Percentiles rank a stretch among this genome's conserved stretches.
Conservation (phyloP, 2,888 invertebrate genomes). For the Synanthedon tipuliformis region DNA sequence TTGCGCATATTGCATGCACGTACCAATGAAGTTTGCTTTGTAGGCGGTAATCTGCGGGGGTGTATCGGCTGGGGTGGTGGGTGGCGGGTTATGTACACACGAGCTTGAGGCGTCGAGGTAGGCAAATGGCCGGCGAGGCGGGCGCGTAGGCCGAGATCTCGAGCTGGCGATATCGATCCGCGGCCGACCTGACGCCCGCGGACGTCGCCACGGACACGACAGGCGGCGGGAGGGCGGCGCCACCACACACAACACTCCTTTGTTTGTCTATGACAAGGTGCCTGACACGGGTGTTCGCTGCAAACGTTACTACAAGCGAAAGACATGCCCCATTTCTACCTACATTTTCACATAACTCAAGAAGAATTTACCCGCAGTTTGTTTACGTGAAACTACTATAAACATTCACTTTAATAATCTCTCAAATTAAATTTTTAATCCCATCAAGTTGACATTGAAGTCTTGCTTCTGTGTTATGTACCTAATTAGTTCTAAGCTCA, state of each 20-base stretch:
- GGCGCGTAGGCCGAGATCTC: constrained; percentile 67
- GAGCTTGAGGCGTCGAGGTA: constrained; percentile 68
- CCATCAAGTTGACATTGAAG: no score
- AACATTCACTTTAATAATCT: no score
- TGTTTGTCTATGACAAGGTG: constrained; percentile 41
- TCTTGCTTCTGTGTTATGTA: no score
- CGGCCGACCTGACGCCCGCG: constrained; percentile 38
- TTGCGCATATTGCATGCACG: constrained; percentile 71
- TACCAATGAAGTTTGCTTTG: constrained; percentile 71
- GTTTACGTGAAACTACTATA: not conserved
- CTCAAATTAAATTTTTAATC: no score
- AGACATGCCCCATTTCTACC: constrained; percentile 6
- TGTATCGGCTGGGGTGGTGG: constrained; percentile 53
- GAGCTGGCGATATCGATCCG: constrained; percentile 61
- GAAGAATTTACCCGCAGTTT: constrained; percentile 2
- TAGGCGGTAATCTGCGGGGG: constrained; percentile 69
- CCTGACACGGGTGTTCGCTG: constrained; percentile 14
- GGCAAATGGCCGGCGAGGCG: constrained; percentile 68
- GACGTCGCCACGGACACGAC: constrained; percentile 55
- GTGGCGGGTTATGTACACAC: constrained; percentile 66
- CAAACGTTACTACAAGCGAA: constrained; percentile 16
- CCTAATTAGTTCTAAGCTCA: no score
- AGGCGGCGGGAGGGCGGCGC: constrained; percentile 51
- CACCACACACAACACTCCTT: constrained; percentile 65
- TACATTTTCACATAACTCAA: not conserved